phyloP scores from a whole-genome alignment of 2,113 vertebrate genomes.

The Pachyramphus minor region DNA sequence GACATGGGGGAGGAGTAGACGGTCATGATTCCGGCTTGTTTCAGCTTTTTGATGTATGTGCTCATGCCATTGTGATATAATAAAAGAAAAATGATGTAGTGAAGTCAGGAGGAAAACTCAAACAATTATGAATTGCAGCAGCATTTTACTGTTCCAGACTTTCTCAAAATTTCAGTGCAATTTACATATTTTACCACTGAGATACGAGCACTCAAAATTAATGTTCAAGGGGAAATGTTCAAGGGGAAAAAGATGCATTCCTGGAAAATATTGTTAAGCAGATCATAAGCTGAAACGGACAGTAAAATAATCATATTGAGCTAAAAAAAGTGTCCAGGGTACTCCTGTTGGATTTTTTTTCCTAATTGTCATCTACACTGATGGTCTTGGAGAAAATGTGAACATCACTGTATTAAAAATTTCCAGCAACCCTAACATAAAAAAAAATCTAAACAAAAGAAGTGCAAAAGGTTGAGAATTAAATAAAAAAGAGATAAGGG shows the following conservation, averaged over 20 bases:
- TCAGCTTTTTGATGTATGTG: constrained; percentile 28
- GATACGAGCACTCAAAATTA: not conserved
- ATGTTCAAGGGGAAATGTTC: too few species aligned
- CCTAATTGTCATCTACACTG: not conserved
- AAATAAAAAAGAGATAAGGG: not conserved
- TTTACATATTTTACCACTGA: constrained; percentile 4
- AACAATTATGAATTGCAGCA: not conserved
- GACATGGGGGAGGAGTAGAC: constrained; percentile 59
- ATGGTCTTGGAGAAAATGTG: not conserved
- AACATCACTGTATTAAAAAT: not conserved
- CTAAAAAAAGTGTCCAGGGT: not conserved
- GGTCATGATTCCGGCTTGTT: not conserved
- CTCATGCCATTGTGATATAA: not conserved
- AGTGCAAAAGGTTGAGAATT: not conserved
- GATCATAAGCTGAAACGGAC: not conserved
- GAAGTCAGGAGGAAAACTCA: not conserved
- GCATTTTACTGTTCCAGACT: not conserved
- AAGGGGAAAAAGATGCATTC: not conserved
- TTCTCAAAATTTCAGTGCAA: not conserved
- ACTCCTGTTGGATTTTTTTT: not conserved
- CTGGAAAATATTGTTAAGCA: not conserved
- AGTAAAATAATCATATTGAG: not conserved
- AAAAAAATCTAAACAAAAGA: not conserved
- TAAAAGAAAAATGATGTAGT: not conserved
- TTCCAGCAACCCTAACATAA: not conserved